phyloP scores from a whole-genome alignment of 2,113 vertebrate genomes.

The Sigmodon hispidus region DNA sequence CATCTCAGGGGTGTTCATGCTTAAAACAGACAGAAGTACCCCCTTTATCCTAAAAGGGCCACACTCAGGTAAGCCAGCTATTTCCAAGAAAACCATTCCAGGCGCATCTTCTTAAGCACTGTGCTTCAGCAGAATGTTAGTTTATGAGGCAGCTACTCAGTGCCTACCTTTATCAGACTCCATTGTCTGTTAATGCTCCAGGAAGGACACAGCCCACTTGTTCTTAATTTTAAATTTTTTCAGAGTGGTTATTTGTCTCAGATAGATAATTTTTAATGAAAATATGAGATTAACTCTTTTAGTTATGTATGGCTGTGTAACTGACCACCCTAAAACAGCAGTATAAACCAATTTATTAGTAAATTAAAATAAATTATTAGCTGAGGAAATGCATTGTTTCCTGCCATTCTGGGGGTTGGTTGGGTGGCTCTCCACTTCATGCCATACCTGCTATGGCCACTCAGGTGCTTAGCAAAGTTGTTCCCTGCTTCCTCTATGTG shows the following conservation, averaged over 20 bases:
- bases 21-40: background rate
- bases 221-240: slow-evolving; percentile 22
- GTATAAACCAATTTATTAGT: background rate
- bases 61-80: background rate
- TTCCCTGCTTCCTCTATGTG: background rate
- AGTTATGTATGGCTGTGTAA: background rate
- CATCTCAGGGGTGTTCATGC: background rate
- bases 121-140: background rate
- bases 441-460: background rate
- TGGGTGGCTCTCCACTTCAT: background rate
- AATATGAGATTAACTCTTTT: background rate
- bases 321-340: background rate
- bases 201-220: background rate
- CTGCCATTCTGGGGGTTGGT: background rate
- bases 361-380: background rate
- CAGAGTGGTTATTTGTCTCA: background rate
- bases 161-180: background rate
- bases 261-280: slow-evolving; percentile 12
- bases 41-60: background rate
- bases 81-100: background rate
- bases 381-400: background rate
- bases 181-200: background rate
- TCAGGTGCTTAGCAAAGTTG: background rate
- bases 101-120: background rate
- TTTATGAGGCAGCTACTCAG: background rate